Evolutionary conservation across 2,113 vertebrate genomes (phyloP).

Genomic region (Oceanodroma tethys): DNA sequence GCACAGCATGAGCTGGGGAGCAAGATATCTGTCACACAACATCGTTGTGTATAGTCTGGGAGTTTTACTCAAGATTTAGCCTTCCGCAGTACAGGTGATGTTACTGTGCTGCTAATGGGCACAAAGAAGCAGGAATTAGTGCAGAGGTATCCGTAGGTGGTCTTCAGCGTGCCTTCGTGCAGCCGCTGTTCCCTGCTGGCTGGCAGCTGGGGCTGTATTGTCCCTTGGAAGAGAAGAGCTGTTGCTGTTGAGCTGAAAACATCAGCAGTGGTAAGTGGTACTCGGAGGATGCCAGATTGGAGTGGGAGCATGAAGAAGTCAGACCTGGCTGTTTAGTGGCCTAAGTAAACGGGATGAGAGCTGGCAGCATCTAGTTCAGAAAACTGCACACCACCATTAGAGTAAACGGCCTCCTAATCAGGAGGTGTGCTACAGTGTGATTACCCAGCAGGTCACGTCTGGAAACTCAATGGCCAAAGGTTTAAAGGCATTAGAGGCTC

Average conservation of each 20-base stretch:
- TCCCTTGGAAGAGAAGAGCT: neutral
- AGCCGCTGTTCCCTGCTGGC: neutral
- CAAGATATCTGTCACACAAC: neutral
- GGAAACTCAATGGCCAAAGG: neutral
- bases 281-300: neutral
- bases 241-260: neutral
- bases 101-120: neutral
- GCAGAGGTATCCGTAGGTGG: neutral
- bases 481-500: conserved; percentile 4
- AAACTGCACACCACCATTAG: neutral
- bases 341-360: neutral
- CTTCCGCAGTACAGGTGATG: neutral
- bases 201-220: neutral
- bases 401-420: neutral
- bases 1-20: neutral
- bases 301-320: neutral
- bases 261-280: neutral
- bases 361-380: neutral
- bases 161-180: neutral
- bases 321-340: neutral
- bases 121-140: neutral
- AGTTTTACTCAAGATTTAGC: neutral
- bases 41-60: fast-evolving
- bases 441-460: neutral
- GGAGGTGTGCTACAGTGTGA: neutral